phyloP scores from a whole-genome alignment of 2,797 vertebrate genomes.

The Oreochromis grahami region DNA sequence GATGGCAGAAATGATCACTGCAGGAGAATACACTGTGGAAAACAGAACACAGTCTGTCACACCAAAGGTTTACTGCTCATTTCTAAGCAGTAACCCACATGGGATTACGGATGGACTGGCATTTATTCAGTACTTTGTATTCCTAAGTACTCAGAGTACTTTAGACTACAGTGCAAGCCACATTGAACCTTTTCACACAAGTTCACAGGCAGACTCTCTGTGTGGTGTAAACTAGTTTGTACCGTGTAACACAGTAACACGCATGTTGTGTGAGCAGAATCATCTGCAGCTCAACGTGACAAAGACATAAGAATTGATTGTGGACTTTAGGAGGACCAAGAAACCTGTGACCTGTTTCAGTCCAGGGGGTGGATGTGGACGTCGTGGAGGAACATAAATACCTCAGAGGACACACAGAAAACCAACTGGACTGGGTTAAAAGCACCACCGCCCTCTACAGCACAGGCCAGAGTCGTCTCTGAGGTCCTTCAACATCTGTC shows the following conservation, averaged over 20 bases:
- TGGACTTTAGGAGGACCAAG: neutral
- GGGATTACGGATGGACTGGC: neutral
- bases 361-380: neutral
- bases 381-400: neutral
- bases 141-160: neutral
- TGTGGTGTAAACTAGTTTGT: neutral
- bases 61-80: neutral
- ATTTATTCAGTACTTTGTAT: neutral
- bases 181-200: neutral
- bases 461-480: neutral
- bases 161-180: accelerated
- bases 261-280: accelerated
- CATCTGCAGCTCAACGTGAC: neutral
- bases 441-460: neutral
- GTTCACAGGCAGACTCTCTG: neutral
- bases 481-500: neutral
- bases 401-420: neutral
- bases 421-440: neutral
- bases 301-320: neutral
- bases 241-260: neutral
- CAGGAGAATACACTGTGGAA: constrained; percentile 74
- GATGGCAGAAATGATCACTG: constrained; percentile 68
- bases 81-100: neutral
- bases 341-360: neutral
- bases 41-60: neutral